A percentile compares a stretch with the other conserved stretches of the same genome.
These are phyloP conservation scores for Trigoniulus corallinus DNA, from an alignment of 1,140 invertebrate species.

Conservation along the genomic window DNA sequence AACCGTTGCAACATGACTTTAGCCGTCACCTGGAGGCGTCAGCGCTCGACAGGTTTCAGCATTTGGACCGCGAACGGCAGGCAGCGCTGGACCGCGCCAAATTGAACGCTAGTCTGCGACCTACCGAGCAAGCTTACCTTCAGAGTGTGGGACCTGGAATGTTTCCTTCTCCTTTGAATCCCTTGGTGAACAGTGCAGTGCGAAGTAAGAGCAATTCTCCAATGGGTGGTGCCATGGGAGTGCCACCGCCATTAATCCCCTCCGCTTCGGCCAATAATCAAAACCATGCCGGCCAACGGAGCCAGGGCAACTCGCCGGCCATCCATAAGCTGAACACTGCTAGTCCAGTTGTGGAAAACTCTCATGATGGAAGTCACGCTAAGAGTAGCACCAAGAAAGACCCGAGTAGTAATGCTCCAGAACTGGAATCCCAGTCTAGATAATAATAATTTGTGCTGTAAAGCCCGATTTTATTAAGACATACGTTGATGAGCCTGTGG, in stretches of 20 bases:
- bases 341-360: not conserved
- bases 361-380: not conserved
- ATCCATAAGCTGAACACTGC: conserved; percentile 5
- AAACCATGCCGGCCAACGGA: conserved; percentile 7
- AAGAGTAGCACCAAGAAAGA: conserved; percentile 6
- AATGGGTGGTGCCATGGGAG: not conserved
- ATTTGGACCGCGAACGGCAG: conserved; percentile 5
- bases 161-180: conserved; percentile 4
- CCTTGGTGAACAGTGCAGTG: conserved; percentile 2
- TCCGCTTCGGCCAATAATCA: conserved; percentile 5
- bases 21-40: conserved; percentile 2
- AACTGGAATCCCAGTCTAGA: conserved; percentile 8
- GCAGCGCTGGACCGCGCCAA: conserved; percentile 3
- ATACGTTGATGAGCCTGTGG: no score
- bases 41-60: not conserved
- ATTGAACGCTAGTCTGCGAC: not conserved
- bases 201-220: conserved; percentile 8
- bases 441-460: conserved; percentile 4
- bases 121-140: conserved; percentile 1
- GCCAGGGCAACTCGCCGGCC: conserved; percentile 5
- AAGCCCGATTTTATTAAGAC: no score
- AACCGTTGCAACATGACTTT: conserved; percentile 1
- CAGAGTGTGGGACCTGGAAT: not conserved
- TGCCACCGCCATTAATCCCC: conserved; percentile 7
- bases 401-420: not conserved